Evolutionary conservation across 2,888 invertebrate genomes (phyloP), one percentile per base, ranked within the genome.

Genomic region (Aspidiotus rigidus): DNA sequence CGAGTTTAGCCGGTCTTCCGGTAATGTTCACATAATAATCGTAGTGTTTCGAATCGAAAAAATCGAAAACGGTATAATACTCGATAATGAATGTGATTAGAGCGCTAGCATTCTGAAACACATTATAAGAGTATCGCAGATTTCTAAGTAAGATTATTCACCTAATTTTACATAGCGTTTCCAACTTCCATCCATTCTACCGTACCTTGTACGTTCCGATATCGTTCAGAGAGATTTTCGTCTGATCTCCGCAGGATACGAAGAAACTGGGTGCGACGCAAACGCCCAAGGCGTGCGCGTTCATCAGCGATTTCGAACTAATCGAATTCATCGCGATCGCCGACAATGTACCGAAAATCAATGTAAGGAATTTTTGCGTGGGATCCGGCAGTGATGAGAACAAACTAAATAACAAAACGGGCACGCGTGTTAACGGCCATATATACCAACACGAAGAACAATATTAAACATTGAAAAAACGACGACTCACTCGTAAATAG

Each of bases 81-180:
- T 96, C 95, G 76, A 98, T 97, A 79, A 98, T 85, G 78, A 95
- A 90, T 77, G 95, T 93, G 89, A 97, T 94, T 73, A 98, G 93
- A 76, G 90, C 86, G 49, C 96, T 95, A 73, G 97, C 96, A 77
- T 93, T 89, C 91, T 94, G 78, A 71, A 72, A 72, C 72, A 63
- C 62, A 71, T 54, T 59, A 73, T 17, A 64, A 55, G 17, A 10
- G 56, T 2, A 56, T 56, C n/a, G 28, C 28, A 28, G 28, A 28
- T 28, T 28, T 28, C 28, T 28, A 28, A 28, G 28, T 28, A 28
- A 1, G 28, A 28, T 28, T 28, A 28, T 28, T 28, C 2, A 28
- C 28, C 28, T 5, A 28, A 28, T 28, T 28, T 28, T 28, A 28
- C 1, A 28, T 5, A 28, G 28, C 28, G 28, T 28, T 28, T 28